Percentiles rank a stretch among this genome's conserved stretches.
These are phyloP conservation scores for Aurelia aurita DNA, from an alignment of 30 jellyfish, hydroid and myxozoan genomes.

Conservation along the genomic window DNA sequence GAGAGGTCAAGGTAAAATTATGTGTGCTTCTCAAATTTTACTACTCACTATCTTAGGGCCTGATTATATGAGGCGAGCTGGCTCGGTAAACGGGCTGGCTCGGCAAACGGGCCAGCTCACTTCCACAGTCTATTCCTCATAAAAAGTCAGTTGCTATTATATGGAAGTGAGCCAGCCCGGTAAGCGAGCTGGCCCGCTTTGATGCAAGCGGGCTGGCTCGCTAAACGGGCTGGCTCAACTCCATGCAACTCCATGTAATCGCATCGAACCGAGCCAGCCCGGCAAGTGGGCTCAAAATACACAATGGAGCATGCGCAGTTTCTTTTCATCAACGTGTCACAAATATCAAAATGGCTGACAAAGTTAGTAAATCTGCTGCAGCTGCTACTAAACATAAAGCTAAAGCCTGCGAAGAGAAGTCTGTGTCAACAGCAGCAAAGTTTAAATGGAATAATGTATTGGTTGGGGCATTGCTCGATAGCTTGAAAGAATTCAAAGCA, in stretches of 20 bases:
- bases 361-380: slow-evolving; percentile 11
- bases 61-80: no score
- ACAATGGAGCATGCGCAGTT: slow-evolving; percentile 27
- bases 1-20: no score
- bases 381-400: slow-evolving; percentile 15
- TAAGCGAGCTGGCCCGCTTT: background rate
- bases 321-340: slow-evolving; percentile 10
- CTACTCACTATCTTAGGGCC: no score
- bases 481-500: background rate
- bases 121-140: no score
- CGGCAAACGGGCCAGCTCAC: no score
- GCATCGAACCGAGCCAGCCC: no score
- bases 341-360: slow-evolving; percentile 5
- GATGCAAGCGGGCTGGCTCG: background rate
- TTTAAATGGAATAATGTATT: slow-evolving; percentile 9
- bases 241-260: background rate
- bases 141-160: no score
- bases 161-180: no score
- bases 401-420: background rate
- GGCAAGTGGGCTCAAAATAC: no score
- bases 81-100: no score
- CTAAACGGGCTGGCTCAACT: background rate
- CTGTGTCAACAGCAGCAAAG: slow-evolving; percentile 10
- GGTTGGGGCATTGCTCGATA: background rate
- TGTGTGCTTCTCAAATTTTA: no score